phyloP scores from a whole-genome alignment of 2,113 vertebrate genomes.

The Seriola dumerili region DNA sequence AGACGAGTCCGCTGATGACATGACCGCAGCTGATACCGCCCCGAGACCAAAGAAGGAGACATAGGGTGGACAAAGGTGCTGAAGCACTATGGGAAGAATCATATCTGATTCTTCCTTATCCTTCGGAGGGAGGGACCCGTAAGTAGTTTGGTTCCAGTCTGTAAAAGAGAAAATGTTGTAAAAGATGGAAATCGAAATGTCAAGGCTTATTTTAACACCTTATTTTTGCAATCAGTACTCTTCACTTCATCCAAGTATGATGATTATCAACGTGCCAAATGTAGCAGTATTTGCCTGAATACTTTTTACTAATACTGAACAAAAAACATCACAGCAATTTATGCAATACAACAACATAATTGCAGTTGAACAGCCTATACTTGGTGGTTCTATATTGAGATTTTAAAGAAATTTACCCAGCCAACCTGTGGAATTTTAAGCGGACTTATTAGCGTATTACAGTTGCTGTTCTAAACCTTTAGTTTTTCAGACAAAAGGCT shows the following conservation, averaged over 20 bases:
- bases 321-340: neutral
- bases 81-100: constrained; percentile 96
- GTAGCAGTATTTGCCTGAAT: neutral
- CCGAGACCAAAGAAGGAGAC: constrained; percentile 96
- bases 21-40: constrained; percentile 95
- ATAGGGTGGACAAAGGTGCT: constrained; percentile 94
- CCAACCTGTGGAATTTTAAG: constrained; percentile 15
- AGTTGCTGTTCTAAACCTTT: constrained; percentile 2
- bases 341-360: neutral
- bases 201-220: neutral
- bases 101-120: constrained; percentile 91
- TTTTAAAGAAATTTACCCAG: neutral
- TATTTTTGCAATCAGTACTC: neutral
- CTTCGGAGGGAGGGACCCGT: constrained; percentile 87
- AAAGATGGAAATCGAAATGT: neutral
- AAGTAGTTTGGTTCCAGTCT: constrained; percentile 97
- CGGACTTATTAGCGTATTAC: neutral
- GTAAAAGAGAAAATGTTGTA: constrained; percentile 30
- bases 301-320: neutral
- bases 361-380: constrained; percentile 1
- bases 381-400: neutral
- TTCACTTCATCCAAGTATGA: neutral
- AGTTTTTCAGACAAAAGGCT: constrained; percentile 34
- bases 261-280: neutral
- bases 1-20: constrained; percentile 98